Evolutionary conservation across 2,888 invertebrate species (phyloP), one percentile per base, ranked within the genome.

Genomic region (Limnephilus auricula): DNA sequence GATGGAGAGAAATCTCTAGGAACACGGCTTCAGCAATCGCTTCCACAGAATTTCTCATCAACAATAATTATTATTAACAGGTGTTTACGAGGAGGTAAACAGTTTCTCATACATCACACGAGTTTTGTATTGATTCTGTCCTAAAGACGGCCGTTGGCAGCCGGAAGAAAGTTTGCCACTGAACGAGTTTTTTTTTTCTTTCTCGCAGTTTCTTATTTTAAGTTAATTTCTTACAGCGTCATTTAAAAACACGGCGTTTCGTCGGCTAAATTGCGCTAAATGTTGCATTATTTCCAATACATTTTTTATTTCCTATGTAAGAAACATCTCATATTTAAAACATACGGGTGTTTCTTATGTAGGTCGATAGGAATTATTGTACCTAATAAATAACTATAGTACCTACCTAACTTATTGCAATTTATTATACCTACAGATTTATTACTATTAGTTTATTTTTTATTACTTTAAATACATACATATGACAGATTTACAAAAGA

Each of bases 31-130:
- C 5, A 6, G 50, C 50, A 65, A 65, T 65, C 25, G 13, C 50
- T 5, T 65, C 25, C 25, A 65, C 50, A 6, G 50, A 18, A 65
- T 65, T 65, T 65, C 50, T 18, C 50, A 65, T 65, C 50, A 65
- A 65, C 50, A 40, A 45, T 45, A 50, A 40, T 40, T 86, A 40
- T 86, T 45, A 30, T 45, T 12, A 86, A 45, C 86, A 86, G 86
- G 86, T 84, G 84, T 25, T 80, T 31, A 31, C 0, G 18, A 13
- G 18, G 25, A 65, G 31, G 65, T 30, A 65, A 65, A 65, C 86
- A 86, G 86, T 86, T 86, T 86, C 86, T n/a, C 65, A 86, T 86
- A 65, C 86, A 50, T 45, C 86, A 65, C 86, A 37, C 50, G 31
- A 86, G 65, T 31, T 65, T 40, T 45, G 37, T 86, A 86, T 86